phyloP scores from a whole-genome alignment of 2,797 vertebrate species.

The Sparidentex hasta region DNA sequence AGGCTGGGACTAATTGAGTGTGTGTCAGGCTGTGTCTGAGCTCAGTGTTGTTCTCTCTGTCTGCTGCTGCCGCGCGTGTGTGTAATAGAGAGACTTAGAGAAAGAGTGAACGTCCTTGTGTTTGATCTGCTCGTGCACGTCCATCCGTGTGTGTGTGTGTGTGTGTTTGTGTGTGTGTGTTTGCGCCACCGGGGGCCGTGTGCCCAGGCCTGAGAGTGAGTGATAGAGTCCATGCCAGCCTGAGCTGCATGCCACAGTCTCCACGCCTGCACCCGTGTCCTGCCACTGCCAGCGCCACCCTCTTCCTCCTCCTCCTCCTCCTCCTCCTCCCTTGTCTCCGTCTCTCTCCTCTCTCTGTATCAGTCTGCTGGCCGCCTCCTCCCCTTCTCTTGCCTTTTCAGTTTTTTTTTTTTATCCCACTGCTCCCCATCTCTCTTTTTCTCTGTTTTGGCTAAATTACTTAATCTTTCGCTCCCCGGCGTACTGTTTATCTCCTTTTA shows the following conservation, averaged over 20 bases:
- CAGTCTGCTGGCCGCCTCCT: conserved; percentile 45
- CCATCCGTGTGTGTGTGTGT: conserved; percentile 33
- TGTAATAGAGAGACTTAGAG: conserved; percentile 60
- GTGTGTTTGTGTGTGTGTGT: conserved; percentile 33
- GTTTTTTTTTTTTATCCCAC: conserved; percentile 62
- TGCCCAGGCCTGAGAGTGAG: conserved; percentile 82
- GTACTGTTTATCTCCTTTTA: conserved; percentile 19
- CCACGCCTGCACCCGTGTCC: conserved; percentile 73
- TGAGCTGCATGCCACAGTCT: conserved; percentile 77
- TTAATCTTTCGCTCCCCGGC: conserved; percentile 45
- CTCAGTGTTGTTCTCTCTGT: conserved; percentile 67
- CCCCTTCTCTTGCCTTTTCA: conserved; percentile 45
- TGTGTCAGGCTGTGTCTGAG: conserved; percentile 69
- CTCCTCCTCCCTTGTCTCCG: conserved; percentile 14
- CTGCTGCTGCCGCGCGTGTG: conserved; percentile 34
- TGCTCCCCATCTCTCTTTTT: conserved; percentile 27
- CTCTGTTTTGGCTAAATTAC: conserved; percentile 63
- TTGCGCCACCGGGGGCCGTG: conserved; percentile 70
- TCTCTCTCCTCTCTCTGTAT: conserved; percentile 52
- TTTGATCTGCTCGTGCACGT: conserved; percentile 72
- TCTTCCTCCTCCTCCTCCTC: conserved; percentile 5
- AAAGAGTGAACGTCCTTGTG: conserved; percentile 71
- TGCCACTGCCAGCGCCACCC: conserved; percentile 67
- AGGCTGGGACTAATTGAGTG: conserved; percentile 73
- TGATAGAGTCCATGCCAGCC: conserved; percentile 83